Evolutionary conservation across 2,113 vertebrate genomes (phyloP), one percentile per base, ranked within the genome.

Genomic region (Nesospiza acunhae): DNA sequence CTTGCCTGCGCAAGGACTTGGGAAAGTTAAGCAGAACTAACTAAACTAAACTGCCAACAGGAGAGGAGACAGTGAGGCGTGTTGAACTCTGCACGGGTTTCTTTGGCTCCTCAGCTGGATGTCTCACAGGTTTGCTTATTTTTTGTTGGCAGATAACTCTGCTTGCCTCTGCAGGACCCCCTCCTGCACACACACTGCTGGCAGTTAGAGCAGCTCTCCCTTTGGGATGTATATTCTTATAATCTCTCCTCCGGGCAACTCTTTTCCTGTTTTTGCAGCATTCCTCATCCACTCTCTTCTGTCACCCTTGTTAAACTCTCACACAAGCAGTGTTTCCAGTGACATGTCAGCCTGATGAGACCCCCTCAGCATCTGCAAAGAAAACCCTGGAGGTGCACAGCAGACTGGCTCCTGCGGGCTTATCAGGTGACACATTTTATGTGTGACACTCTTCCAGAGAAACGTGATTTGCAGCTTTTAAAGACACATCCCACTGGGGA

Each of bases 1-100:
- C 89, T 69, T 37, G 24, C 63, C 22, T 35, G 73, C 56, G 47
- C 63, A 93, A 94, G 80, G 89, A 87, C 39, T 89, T 0, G 0
- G 60, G 60, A 78, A 95, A 94, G 89, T 94, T 93, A 92, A 67
- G 80, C 75, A 81, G 80, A 86, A 72, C 60, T 84, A 92, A 93
- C 64, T 81, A 47, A 92, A 92, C 64, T 78, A 47, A 87, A 93
- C 76, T 52, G 41, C 60, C 52, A 22, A 4, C 27, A 41, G 37
- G 85, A 68, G 39, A 66, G 70, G 46, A n/a, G 35, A 58, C 23
- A 76, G 15, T 9, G 42, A 86, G 53, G 44, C 13, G 31, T 6
- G 17, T 7, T 62, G 76, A 86, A 89, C 85, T 55, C 66, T 53
- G 7, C 41, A 28, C 8, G 35, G 39, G 20, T 80, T 90, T 86